Evolutionary conservation across 2,888 invertebrate genomes (phyloP), one percentile per base, ranked within the genome.

Genomic region (Phyllotreta striolata): DNA sequence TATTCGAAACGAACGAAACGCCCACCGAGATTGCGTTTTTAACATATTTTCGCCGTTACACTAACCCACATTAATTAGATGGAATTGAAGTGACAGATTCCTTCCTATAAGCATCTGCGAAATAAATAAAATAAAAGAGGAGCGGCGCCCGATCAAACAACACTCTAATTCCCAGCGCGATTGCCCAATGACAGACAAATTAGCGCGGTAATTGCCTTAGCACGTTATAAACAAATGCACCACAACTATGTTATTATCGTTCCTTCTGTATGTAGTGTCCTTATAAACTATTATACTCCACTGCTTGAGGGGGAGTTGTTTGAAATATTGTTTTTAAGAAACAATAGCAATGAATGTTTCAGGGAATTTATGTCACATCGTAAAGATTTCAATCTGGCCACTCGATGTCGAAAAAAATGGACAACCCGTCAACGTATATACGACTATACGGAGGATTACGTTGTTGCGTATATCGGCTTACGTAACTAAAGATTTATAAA

Each of bases 181-280:
- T 61, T 64, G 54, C 35, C 51, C 44, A 64, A 61, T 61, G 64
- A 64, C 64, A 61, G 64, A 64, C 64, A 64, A 64, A 64, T 64
- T 56, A 56, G n/a, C 56, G 46, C 57, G 61, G 43, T 60, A 51
- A 64, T 55, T 43, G 51, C 52, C 12, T n/a, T 37, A 59, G 24
- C 34, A 59, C 51, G 52, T 59, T 59, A 51, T 52, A 61, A 64
- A 61, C 61, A 61, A 51, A 52, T 52, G 52, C 49, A 49, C 37
- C 35, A 10, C 13, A 4, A 13, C 4, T 8, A 9, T 6, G 7
- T 4, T 1, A 14, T 47, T 34, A n/a, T n/a, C n/a, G 24, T 4
- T 24, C 4, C 24, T 24, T 24, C 24, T 24, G 4, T 24, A 24
- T n/a, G n/a, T n/a, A n/a, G n/a, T n/a, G n/a, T n/a, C n/a, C 24